A percentile compares a stretch with the other conserved stretches of the same genome.
Evolutionary conservation across 1,140 invertebrate species (phyloP).

Genomic region (Andricus grossulariae): DNA sequence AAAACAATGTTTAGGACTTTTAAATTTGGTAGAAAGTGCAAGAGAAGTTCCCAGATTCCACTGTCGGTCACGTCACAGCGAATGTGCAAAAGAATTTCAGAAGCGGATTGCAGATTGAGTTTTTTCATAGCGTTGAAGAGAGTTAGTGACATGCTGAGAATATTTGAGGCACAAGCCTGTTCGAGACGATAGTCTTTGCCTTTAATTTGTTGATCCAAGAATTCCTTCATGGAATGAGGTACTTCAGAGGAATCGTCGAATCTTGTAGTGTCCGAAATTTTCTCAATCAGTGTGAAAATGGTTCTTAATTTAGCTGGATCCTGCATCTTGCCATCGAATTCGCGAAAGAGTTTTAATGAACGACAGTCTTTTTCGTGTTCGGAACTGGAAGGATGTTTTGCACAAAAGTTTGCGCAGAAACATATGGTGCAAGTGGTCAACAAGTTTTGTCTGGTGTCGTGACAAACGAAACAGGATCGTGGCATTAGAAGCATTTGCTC

Average conservation of each 20-base stretch:
- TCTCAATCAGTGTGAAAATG: not conserved
- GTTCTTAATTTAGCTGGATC: not conserved
- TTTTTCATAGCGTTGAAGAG: not conserved
- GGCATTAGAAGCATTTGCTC: slow-evolving; percentile 16
- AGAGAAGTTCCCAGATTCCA: not conserved
- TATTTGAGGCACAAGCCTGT: not conserved
- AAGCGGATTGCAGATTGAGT: not conserved
- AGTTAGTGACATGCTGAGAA: not conserved
- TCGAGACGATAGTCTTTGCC: not conserved
- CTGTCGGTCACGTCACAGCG: not conserved
- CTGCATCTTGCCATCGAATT: not conserved
- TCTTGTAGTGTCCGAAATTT: not conserved
- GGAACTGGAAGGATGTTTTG: not conserved
- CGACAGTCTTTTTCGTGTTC: not conserved
- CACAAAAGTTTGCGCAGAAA: not conserved
- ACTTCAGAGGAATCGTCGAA: not conserved
- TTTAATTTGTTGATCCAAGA: not conserved
- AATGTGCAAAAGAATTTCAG: not conserved
- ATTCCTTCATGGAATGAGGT: not conserved
- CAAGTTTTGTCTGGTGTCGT: not conserved
- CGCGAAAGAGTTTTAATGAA: not conserved
- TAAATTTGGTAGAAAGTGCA: not conserved
- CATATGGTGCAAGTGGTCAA: not conserved
- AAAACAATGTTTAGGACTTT: not conserved
- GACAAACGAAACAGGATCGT: slow-evolving; percentile 5